Conservation (phyloP, 2,888 invertebrate genomes). For the Cataglyphis livida region DNA sequence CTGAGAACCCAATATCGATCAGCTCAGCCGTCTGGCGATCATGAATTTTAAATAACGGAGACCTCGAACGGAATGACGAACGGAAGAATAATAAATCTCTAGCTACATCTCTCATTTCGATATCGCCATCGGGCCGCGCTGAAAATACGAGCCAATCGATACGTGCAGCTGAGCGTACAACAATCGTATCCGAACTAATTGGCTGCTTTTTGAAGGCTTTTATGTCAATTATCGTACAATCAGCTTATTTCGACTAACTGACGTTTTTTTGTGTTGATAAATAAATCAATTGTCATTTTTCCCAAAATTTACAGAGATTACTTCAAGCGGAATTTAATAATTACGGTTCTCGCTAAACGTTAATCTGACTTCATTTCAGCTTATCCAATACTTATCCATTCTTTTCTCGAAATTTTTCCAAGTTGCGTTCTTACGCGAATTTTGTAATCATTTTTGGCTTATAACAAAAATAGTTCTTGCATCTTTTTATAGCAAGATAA, state of each 20-base stretch:
- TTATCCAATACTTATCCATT: not conserved
- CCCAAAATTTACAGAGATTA: conserved; percentile 21
- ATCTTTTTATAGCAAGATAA: not conserved
- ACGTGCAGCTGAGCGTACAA: conserved; percentile 64
- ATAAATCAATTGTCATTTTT: conserved; percentile 53
- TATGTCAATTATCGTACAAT: conserved; percentile 68
- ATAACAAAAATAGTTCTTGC: not conserved
- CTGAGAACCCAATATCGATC: conserved; percentile 46
- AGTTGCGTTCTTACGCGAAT: not conserved
- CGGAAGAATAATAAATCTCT: conserved; percentile 51
- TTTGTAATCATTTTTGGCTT: not conserved
- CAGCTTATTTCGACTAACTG: conserved; percentile 65
- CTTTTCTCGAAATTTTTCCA: not conserved
- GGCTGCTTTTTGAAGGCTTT: conserved; percentile 65
- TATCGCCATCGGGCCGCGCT: conserved; percentile 42
- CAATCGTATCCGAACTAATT: conserved; percentile 68
- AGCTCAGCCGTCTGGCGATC: conserved; percentile 53
- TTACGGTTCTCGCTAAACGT: not conserved
- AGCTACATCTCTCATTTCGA: conserved; percentile 50
- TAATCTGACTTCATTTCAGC: not conserved
- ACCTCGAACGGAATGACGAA: conserved; percentile 45
- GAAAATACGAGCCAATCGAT: conserved; percentile 65
- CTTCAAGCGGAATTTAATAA: conserved; percentile 11
- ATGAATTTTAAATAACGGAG: conserved; percentile 56
- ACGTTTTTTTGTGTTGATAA: conserved; percentile 45